Evolutionary conservation across 2,888 invertebrate species (phyloP).

Genomic region (Mythimna impura): DNA sequence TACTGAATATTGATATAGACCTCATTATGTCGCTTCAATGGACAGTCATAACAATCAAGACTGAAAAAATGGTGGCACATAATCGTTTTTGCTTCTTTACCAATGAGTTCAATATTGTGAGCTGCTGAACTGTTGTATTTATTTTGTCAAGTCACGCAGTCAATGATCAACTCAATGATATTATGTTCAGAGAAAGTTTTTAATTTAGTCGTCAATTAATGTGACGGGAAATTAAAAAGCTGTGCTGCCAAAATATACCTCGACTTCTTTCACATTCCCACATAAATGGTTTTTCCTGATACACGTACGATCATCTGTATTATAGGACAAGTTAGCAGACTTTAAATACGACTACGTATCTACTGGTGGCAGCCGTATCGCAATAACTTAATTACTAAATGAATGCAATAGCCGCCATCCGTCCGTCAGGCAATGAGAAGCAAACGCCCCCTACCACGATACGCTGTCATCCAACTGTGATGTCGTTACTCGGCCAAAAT

Average conservation of each 20-base stretch:
- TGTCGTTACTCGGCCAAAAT: constrained; percentile 23
- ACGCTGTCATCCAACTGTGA: constrained; percentile 29
- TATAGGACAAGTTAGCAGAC: constrained; percentile 31
- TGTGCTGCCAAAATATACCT: constrained; percentile 16
- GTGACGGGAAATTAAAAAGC: constrained; percentile 30
- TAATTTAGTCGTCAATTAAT: constrained; percentile 6
- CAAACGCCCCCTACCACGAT: constrained; percentile 56
- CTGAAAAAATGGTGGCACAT: neutral
- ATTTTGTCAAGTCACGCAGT: constrained; percentile 21
- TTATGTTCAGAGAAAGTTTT: constrained; percentile 26
- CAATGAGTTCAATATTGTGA: neutral
- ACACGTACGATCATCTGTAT: constrained; percentile 6
- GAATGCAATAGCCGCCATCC: constrained; percentile 59
- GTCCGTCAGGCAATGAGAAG: constrained; percentile 55
- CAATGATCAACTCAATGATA: neutral
- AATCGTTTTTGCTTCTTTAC: neutral
- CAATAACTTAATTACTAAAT: constrained; percentile 65
- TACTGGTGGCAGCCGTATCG: constrained; percentile 46
- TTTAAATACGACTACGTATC: constrained; percentile 49
- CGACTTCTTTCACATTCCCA: constrained; percentile 27
- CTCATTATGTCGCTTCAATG: neutral
- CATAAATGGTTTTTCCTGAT: neutral
- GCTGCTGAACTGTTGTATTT: neutral
- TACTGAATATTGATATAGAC: constrained; percentile 7
- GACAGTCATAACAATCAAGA: neutral